These are phyloP conservation scores for Chrysolina haemoptera DNA, from an alignment of 2,888 invertebrate genomes.

Conservation along the genomic window DNA sequence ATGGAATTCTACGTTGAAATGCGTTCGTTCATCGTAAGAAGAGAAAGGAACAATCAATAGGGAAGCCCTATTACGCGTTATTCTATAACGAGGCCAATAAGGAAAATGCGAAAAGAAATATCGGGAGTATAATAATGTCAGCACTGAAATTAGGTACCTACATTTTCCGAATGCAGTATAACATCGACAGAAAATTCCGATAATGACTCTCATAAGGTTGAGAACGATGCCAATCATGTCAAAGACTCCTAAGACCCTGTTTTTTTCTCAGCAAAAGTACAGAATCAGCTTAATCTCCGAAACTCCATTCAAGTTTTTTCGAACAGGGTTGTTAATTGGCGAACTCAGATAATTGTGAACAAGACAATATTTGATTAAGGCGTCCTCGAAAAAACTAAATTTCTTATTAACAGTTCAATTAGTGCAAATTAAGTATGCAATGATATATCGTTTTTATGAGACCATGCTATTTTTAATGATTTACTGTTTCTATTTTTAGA, in stretches of 20 bases:
- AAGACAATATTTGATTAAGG: too few species aligned
- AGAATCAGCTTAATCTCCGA: background rate
- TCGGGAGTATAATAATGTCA: background rate
- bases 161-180: background rate
- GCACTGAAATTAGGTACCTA: background rate
- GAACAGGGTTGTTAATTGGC: too few species aligned
- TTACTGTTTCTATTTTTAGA: too few species aligned
- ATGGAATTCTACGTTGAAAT: too few species aligned
- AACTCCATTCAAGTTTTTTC: background rate
- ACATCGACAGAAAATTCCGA: background rate
- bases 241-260: background rate
- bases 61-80: background rate
- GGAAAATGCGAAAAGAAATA: slow-evolving; percentile 6
- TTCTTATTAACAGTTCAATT: too few species aligned
- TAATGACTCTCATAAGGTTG: background rate
- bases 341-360: too few species aligned
- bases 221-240: background rate
- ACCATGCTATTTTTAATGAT: too few species aligned
- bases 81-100: slow-evolving; percentile 8
- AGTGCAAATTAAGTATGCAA: too few species aligned
- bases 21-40: background rate
- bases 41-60: background rate
- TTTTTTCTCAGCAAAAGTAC: background rate
- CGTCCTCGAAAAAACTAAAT: too few species aligned
- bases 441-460: too few species aligned